These are phyloP conservation scores for Eustalomyia histrio DNA, from an alignment of 2,888 invertebrate genomes.

Conservation along the genomic window DNA sequence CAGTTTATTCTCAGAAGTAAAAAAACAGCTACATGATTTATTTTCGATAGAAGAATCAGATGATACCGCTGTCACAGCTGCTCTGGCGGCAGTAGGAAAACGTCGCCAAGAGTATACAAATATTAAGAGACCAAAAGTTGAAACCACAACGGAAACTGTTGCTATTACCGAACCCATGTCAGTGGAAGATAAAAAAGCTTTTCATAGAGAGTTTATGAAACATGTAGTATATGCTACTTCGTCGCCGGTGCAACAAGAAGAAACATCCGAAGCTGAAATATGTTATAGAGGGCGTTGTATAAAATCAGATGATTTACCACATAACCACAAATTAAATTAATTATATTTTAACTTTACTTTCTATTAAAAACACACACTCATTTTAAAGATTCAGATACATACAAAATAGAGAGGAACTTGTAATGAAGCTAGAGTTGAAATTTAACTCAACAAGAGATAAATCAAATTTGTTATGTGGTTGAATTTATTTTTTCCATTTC, in stretches of 20 bases:
- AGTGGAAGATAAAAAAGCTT: constrained; percentile 69
- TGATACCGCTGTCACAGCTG: constrained; percentile 72
- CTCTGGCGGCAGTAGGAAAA: constrained; percentile 71
- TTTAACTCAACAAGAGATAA: background rate
- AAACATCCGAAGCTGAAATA: constrained; percentile 93
- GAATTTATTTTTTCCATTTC: no score
- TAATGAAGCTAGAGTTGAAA: background rate
- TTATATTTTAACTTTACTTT: constrained; percentile 8
- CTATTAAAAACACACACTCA: no score
- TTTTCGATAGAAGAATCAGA: constrained; percentile 76
- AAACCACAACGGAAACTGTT: constrained; percentile 68
- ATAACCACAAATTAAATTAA: constrained; percentile 78
- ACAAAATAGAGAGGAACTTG: background rate
- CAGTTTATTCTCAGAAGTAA: constrained; percentile 78
- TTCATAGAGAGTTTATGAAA: constrained; percentile 78
- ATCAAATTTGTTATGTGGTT: no score
- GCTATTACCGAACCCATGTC: constrained; percentile 67
- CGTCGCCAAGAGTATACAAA: constrained; percentile 77
- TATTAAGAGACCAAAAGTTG: constrained; percentile 74
- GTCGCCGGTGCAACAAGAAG: constrained; percentile 90
- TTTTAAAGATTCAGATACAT: background rate
- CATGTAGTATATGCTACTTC: constrained; percentile 82
- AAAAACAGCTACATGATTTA: constrained; percentile 76
- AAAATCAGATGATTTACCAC: constrained; percentile 81
- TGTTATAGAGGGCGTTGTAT: constrained; percentile 92